A percentile compares a stretch with the other conserved stretches of the same genome.
Conservation (phyloP, 2,797 vertebrate species). For the Hippocampus kuda region DNA sequence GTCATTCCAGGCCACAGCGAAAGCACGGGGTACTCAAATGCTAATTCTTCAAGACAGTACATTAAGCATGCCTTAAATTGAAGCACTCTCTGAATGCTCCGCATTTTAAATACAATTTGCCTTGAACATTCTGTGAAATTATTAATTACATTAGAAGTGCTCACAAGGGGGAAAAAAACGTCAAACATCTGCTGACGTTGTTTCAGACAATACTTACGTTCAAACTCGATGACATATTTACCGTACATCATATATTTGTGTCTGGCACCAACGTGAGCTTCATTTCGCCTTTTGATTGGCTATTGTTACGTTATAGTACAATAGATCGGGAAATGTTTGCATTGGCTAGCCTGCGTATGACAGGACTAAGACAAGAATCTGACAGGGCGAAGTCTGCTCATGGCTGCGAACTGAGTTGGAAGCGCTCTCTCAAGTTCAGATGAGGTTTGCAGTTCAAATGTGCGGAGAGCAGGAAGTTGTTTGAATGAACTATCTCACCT, state of each 20-base stretch:
- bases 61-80: conserved; percentile 44
- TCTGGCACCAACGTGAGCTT: not conserved
- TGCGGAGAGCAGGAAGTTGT: not conserved
- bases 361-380: not conserved
- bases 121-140: conserved; percentile 20
- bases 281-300: not conserved
- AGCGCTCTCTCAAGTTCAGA: not conserved
- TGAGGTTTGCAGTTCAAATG: not conserved
- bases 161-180: conserved; percentile 22
- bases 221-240: not conserved
- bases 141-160: conserved; percentile 38
- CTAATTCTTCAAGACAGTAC: conserved; percentile 46
- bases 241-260: not conserved
- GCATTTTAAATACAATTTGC: conserved; percentile 20
- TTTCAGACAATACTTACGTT: not conserved
- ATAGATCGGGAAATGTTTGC: not conserved
- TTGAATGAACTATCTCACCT: not conserved
- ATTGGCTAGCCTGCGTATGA: not conserved
- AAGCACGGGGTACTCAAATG: conserved; percentile 34
- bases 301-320: not conserved
- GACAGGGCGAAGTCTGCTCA: not conserved
- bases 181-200: not conserved
- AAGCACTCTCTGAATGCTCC: conserved; percentile 40
- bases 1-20: conserved; percentile 28
- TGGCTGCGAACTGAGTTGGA: not conserved